Evolutionary conservation across 2,888 invertebrate genomes (phyloP).

Genomic region (Mesorhabditis belari): DNA sequence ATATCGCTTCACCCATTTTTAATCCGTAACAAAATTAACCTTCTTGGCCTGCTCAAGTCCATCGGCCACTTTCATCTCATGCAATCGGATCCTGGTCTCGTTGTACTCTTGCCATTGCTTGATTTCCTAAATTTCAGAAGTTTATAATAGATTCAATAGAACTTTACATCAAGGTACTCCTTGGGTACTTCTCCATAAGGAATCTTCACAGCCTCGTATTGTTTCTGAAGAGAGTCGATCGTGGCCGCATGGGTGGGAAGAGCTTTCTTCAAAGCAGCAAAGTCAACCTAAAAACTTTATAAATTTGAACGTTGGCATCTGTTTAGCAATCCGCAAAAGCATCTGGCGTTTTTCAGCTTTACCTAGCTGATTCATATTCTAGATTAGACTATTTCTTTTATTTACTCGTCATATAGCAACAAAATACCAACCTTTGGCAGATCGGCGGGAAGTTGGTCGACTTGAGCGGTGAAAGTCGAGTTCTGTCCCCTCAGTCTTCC

Average conservation of each 20-base stretch:
- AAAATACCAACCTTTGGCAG: constrained; percentile 38
- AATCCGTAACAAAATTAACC: constrained; percentile 11
- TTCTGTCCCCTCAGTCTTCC: constrained; percentile 47
- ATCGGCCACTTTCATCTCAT: constrained; percentile 46
- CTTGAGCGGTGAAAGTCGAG: constrained; percentile 38
- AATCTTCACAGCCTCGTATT: constrained; percentile 49
- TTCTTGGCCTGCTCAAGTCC: constrained; percentile 50
- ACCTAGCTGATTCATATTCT: neutral
- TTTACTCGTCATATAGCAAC: neutral
- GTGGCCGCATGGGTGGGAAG: constrained; percentile 46
- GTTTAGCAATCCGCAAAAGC: neutral
- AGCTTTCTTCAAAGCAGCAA: constrained; percentile 50
- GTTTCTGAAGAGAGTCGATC: constrained; percentile 50
- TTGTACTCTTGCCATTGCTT: constrained; percentile 48
- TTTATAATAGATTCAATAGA: neutral
- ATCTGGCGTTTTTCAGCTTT: too few relatives aligned
- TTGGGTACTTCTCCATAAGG: constrained; percentile 50
- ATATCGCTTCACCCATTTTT: neutral
- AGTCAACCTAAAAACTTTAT: constrained; percentile 34
- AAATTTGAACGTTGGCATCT: neutral
- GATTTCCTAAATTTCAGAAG: constrained; percentile 29
- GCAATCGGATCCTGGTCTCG: constrained; percentile 44
- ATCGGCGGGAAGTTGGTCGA: constrained; percentile 46
- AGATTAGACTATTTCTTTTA: neutral
- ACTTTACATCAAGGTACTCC: constrained; percentile 28